These are phyloP conservation scores for Ophiothrix spiculata DNA, from an alignment of 35 echinoderm and acorn worm genomes.

Conservation along the genomic window DNA sequence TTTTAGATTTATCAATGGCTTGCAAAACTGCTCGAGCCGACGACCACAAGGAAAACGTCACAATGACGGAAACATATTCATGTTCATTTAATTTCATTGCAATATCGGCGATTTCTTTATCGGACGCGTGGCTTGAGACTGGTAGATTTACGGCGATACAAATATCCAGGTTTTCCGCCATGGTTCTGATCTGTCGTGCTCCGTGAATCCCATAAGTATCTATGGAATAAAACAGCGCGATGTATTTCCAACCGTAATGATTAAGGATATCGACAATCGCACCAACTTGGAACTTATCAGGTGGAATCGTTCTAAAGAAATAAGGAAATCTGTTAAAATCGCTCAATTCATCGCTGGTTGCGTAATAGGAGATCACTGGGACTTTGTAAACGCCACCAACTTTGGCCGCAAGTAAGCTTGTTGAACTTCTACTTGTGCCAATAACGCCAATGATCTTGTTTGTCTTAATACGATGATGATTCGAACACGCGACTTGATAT, in stretches of 20 bases:
- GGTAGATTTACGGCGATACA: slow-evolving; percentile 53
- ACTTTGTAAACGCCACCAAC: slow-evolving; percentile 9
- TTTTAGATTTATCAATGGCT: background rate
- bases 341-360: slow-evolving; percentile 14
- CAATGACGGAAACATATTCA: background rate
- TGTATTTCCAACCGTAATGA: slow-evolving; percentile 17
- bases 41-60: background rate
- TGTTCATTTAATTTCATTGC: background rate
- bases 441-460: background rate
- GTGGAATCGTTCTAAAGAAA: slow-evolving; percentile 27
- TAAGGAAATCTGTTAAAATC: slow-evolving; percentile 17
- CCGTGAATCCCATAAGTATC: slow-evolving; percentile 29
- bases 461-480: background rate
- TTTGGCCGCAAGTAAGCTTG: slow-evolving; percentile 17
- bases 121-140: background rate
- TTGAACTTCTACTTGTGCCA: background rate
- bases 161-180: slow-evolving; percentile 44
- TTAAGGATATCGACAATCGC: slow-evolving; percentile 1
- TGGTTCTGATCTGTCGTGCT: slow-evolving; percentile 46
- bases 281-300: slow-evolving; percentile 18
- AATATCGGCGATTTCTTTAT: background rate
- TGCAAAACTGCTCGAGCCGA: background rate
- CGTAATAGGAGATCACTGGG: slow-evolving; percentile 21
- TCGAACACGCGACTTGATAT: background rate
- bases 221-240: slow-evolving; percentile 7